These are phyloP conservation scores for Malacosoma neustria DNA, from an alignment of 2,888 invertebrate species.

Conservation along the genomic window DNA sequence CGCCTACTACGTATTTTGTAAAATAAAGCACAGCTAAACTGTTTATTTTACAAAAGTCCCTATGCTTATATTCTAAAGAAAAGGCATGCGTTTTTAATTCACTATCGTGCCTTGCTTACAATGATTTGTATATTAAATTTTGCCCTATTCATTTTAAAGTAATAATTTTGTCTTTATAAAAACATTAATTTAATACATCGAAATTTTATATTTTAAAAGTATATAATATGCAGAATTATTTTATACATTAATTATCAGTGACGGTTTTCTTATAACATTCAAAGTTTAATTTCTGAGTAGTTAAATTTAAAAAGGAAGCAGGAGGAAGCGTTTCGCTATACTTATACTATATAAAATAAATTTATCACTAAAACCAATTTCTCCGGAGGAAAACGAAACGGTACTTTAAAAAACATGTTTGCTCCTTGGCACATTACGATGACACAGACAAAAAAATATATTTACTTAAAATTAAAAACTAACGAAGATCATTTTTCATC, in stretches of 20 bases:
- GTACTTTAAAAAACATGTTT: constrained; percentile 19
- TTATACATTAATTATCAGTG: no score
- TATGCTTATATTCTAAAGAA: constrained; percentile 8
- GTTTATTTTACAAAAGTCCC: constrained; percentile 46
- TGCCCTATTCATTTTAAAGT: no score
- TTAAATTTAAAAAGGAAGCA: constrained; percentile 66
- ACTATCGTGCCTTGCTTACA: constrained; percentile 26
- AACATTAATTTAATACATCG: no score
- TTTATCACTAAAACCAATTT: constrained; percentile 26
- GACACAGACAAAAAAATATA: constrained; percentile 51
- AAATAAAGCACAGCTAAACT: constrained; percentile 10
- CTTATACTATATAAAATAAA: constrained; percentile 48
- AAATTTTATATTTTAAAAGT: no score
- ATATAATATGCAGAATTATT: no score
- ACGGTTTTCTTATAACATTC: no score
- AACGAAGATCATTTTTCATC: constrained; percentile 62
- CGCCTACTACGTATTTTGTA: constrained; percentile 3
- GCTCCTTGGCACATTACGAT: constrained; percentile 66
- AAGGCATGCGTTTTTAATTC: constrained; percentile 1
- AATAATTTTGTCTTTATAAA: no score
- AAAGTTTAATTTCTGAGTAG: no score
- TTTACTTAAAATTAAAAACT: constrained; percentile 29
- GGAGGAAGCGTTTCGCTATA: constrained; percentile 52
- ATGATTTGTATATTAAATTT: constrained; percentile 16
- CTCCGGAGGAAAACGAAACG: constrained; percentile 22